Percentiles rank a stretch among this genome's conserved stretches.
Conservation (phyloP, 2,888 invertebrate species). For the Trisateles emortualis region DNA sequence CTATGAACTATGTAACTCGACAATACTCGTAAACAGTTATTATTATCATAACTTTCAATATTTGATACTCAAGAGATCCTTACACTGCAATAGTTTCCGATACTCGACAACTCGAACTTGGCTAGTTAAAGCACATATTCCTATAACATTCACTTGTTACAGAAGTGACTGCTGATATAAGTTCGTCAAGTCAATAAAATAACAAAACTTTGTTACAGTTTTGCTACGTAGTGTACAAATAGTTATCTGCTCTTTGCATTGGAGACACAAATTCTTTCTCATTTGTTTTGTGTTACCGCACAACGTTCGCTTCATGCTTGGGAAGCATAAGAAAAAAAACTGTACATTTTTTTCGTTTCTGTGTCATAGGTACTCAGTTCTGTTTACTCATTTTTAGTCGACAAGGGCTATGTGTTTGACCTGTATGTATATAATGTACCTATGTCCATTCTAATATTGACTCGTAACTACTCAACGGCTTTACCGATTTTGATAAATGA, state of each 20-base stretch:
- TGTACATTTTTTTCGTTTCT: conserved; percentile 24
- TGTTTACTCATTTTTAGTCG: no score
- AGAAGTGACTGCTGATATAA: conserved; percentile 26
- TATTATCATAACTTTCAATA: not conserved
- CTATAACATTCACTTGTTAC: conserved; percentile 30
- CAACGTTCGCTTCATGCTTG: conserved; percentile 21
- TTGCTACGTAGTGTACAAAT: conserved; percentile 20
- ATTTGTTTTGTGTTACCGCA: conserved; percentile 35
- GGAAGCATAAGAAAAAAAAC: conserved; percentile 24
- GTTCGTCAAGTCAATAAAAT: conserved; percentile 39
- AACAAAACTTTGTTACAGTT: conserved; percentile 34
- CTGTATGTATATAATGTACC: no score
- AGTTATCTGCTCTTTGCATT: conserved; percentile 19
- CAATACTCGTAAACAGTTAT: no score
- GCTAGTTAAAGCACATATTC: conserved; percentile 22
- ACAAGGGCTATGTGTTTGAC: no score
- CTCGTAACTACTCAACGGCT: no score
- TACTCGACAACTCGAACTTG: conserved; percentile 14
- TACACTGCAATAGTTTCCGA: conserved; percentile 12
- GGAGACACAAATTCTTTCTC: conserved; percentile 33
- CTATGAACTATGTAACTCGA: no score
- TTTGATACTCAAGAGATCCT: not conserved
- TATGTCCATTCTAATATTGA: no score
- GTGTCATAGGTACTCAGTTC: no score
- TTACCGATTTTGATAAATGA: no score